phyloP scores from a whole-genome alignment of 2,797 vertebrate genomes.

The Echeneis naucrates region DNA sequence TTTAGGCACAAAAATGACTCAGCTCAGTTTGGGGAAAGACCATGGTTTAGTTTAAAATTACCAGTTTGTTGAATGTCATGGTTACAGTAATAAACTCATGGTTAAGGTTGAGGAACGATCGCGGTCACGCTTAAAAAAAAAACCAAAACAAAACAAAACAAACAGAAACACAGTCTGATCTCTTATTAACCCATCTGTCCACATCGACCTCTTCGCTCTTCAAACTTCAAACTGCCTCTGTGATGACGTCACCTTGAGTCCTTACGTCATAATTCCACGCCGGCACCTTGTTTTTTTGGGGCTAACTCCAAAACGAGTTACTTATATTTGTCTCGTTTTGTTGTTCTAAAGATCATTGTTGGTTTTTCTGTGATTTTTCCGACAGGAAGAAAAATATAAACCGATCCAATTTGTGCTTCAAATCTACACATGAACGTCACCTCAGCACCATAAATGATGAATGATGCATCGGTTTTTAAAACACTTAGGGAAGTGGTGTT shows the following conservation, averaged over 20 bases:
- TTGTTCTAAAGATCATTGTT: neutral
- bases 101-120: neutral
- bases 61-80: neutral
- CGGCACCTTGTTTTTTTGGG: neutral
- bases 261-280: neutral
- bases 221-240: neutral
- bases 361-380: slow-evolving; percentile 15
- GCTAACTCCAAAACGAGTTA: neutral
- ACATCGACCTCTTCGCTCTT: neutral
- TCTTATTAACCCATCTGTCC: neutral
- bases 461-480: slow-evolving; percentile 41
- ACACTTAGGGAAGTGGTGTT: slow-evolving; percentile 49
- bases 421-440: neutral
- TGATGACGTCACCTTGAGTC: neutral
- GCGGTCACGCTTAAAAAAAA: neutral
- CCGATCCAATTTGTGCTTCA: neutral
- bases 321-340: no score
- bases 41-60: slow-evolving; percentile 1
- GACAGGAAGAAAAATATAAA: slow-evolving; percentile 24
- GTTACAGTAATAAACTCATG: neutral
- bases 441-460: slow-evolving; percentile 28
- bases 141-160: neutral
- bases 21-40: neutral
- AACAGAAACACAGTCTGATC: neutral
- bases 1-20: neutral